Evolutionary conservation across 2,888 invertebrate species (phyloP).

Genomic region (Nomada lathburiana): DNA sequence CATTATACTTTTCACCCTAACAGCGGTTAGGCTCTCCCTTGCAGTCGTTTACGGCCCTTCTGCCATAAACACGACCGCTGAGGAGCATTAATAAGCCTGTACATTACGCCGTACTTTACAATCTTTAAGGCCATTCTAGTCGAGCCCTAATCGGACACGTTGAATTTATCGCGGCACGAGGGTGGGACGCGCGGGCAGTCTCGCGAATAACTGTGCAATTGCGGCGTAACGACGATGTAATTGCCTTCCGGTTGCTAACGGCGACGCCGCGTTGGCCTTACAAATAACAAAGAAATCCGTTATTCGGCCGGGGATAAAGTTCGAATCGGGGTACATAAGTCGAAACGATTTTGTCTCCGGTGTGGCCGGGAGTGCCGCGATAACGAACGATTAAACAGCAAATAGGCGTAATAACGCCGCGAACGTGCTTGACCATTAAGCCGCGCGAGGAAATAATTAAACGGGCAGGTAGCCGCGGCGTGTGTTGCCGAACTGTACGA

Average conservation of each 20-base stretch:
- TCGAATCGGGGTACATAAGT: not conserved
- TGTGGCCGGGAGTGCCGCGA: not conserved
- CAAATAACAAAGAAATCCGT: slow-evolving; percentile 24
- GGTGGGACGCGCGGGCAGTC: not conserved
- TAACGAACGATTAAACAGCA: slow-evolving; percentile 7
- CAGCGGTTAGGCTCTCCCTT: too few relatives aligned
- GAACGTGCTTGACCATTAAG: slow-evolving; percentile 30
- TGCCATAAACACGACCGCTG: not conserved
- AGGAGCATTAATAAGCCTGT: slow-evolving; percentile 4
- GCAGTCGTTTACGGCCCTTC: not conserved
- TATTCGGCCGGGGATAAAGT: not conserved
- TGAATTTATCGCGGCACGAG: not conserved
- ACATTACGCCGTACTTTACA: not conserved
- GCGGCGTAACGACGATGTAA: slow-evolving; percentile 11
- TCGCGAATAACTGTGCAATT: slow-evolving; percentile 17
- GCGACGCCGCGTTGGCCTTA: not conserved
- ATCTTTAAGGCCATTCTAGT: not conserved
- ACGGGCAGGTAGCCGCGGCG: slow-evolving; percentile 26
- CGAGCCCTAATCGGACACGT: slow-evolving; percentile 11
- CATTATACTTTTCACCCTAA: too few relatives aligned
- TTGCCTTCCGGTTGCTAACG: slow-evolving; percentile 18
- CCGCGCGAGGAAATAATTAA: slow-evolving; percentile 42
- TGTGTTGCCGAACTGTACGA: not conserved
- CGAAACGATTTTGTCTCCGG: not conserved
- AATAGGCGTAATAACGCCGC: slow-evolving; percentile 9